These are phyloP conservation scores for Cinara cedri DNA, from an alignment of 2,888 invertebrate species.

Conservation along the genomic window DNA sequence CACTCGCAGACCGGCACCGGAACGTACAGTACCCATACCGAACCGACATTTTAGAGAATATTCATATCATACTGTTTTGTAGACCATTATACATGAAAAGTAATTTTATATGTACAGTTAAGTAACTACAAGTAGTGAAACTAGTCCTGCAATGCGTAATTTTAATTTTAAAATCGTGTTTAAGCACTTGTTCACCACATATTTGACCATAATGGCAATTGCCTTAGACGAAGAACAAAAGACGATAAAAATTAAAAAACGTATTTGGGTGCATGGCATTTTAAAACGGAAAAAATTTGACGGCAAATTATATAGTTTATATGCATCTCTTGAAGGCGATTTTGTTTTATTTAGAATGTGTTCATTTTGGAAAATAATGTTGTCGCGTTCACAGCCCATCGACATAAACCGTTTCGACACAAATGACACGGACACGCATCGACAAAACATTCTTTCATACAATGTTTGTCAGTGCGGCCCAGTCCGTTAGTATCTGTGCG, in stretches of 20 bases:
- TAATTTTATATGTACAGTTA: background rate
- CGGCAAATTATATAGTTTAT: slow-evolving; percentile 11
- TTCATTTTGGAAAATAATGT: background rate
- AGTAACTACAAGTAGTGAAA: background rate
- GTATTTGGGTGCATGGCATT: slow-evolving; percentile 19
- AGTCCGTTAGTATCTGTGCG: slow-evolving; percentile 11
- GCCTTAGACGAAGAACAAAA: slow-evolving; percentile 26
- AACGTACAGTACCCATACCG: background rate
- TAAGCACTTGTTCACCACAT: background rate
- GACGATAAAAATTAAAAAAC: slow-evolving; percentile 1
- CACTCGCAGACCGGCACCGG: background rate
- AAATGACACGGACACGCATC: background rate
- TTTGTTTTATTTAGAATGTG: slow-evolving; percentile 21
- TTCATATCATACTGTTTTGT: background rate
- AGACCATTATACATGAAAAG: background rate
- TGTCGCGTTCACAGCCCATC: slow-evolving; percentile 13
- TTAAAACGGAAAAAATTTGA: slow-evolving; percentile 16
- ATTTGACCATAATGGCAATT: background rate
- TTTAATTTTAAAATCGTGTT: background rate
- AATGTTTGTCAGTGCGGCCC: slow-evolving; percentile 14
- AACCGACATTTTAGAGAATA: background rate
- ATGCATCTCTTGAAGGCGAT: slow-evolving; percentile 1
- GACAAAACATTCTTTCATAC: background rate
- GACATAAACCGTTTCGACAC: background rate
- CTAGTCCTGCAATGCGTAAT: background rate